A percentile compares a stretch with the other conserved stretches of the same genome.
These are phyloP conservation scores for Hylaeus volcanicus DNA, from an alignment of 1,140 invertebrate genomes.

Conservation along the genomic window DNA sequence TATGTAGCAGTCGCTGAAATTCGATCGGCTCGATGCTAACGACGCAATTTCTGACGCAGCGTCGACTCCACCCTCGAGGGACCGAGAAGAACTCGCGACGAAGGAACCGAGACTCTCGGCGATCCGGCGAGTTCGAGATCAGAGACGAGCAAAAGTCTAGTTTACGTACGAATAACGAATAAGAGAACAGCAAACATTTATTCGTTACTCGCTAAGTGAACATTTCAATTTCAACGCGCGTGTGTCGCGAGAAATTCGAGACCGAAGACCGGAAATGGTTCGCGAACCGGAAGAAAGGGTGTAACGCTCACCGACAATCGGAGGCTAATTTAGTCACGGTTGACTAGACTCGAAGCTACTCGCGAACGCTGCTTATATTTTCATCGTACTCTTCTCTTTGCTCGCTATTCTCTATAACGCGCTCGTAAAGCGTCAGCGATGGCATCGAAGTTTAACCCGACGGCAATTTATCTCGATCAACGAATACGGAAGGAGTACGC, in stretches of 20 bases:
- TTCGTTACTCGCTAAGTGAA: no score
- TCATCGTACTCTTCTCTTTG: no score
- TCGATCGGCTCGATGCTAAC: not conserved
- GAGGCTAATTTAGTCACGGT: conserved; percentile 19
- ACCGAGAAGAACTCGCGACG: not conserved
- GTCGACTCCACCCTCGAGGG: no score
- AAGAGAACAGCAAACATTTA: no score
- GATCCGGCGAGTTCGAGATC: no score
- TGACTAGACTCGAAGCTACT: conserved; percentile 25
- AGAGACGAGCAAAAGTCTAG: no score
- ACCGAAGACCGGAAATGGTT: not conserved
- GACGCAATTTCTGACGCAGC: no score
- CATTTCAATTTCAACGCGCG: no score
- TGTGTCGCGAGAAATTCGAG: not conserved
- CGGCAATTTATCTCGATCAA: conserved; percentile 11
- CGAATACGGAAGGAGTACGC: not conserved
- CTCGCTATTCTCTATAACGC: not conserved
- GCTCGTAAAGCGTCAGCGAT: not conserved
- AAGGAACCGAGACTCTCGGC: not conserved
- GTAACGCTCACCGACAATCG: conserved; percentile 28
- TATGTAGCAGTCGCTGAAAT: not conserved
- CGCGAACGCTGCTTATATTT: conserved; percentile 3
- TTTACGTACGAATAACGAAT: no score
- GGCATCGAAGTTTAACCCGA: conserved; percentile 23
- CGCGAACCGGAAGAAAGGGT: conserved; percentile 23